Evolutionary conservation across 30 jellyfish, hydroid and myxozoan genomes (phyloP), one percentile per base, ranked within the genome.

Genomic region (Hydractinia symbiolongicarpus): DNA sequence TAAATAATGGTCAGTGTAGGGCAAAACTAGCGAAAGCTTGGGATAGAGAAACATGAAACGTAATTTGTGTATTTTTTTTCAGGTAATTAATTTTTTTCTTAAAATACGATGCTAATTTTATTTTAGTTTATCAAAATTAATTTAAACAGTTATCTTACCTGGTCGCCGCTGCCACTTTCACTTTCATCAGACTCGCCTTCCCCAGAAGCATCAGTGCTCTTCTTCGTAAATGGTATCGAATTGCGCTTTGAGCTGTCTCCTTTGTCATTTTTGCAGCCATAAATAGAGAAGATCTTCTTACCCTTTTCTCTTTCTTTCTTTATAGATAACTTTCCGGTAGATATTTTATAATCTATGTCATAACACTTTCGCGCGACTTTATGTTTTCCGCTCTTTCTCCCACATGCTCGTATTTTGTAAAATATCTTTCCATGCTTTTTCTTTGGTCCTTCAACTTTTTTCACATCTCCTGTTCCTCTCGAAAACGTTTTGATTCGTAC

Each of bases 131-230:
- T 30, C 2, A 30, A 30, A 30, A 30, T 30, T 30, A 30, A 30
- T 30, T 30, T 30, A 30, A 30, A 30, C 44, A 30, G 44, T 2
- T 30, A 30, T 9, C 21, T 8, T 4, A 77, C 87, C 66, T 66
- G 71, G n/a, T 79, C 87, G 14, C 66, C 87, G 19, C 49, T 40
- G 10, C 56, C 87, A 21, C 87, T 66, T 50, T 44, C 81, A 79
- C 85, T 55, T 55, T 64, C 85, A 0, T 64, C 85, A 8, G 53
- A 19, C 54, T 77, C 85, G 4, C 60, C 85, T 0, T 55, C 54
- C 1, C 21, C 51, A 10, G 10, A 55, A 11, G 56, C 60, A 44
- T 44, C 79, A 9, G 16, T 8, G 9, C 60, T 21, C 21, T 55
- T 53, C 40, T 21, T 15, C 44, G 53, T 21, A 11, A 14, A 21